Evolutionary conservation across 2,797 vertebrate genomes (phyloP).

Genomic region (Tolypeutes matacus): DNA sequence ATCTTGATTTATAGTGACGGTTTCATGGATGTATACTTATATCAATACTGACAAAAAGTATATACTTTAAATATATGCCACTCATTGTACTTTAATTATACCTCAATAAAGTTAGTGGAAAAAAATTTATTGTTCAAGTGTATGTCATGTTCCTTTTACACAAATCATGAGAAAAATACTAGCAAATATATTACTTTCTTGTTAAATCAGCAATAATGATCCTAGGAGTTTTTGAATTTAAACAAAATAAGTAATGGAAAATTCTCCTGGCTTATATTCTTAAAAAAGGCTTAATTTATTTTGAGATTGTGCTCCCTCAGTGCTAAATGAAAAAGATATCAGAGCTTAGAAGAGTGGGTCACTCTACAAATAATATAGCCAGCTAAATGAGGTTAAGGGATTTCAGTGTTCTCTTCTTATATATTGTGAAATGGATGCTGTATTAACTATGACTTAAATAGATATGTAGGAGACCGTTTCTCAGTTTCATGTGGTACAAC

Average conservation of each 20-base stretch:
- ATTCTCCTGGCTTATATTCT: background rate
- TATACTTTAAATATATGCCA: background rate
- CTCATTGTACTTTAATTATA: background rate
- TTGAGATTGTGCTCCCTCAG: slow-evolving; percentile 2
- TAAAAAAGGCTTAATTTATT: slow-evolving; percentile 43
- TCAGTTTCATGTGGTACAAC: slow-evolving; percentile 33
- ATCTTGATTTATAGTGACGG: background rate
- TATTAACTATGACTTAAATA: slow-evolving; percentile 19
- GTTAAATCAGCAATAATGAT: background rate
- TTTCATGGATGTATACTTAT: background rate
- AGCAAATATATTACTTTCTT: slow-evolving; percentile 9
- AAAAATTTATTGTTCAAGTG: background rate
- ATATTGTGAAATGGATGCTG: background rate
- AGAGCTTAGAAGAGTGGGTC: slow-evolving; percentile 15
- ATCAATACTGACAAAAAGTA: background rate
- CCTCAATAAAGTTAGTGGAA: background rate
- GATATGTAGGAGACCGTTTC: background rate
- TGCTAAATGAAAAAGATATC: slow-evolving; percentile 2
- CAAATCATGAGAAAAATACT: background rate
- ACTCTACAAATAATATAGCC: background rate
- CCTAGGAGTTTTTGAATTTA: background rate
- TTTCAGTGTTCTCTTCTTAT: slow-evolving; percentile 34
- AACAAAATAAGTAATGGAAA: slow-evolving; percentile 8
- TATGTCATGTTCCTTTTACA: background rate
- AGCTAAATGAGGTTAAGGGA: background rate